These are phyloP conservation scores for Drosophila setifemur DNA, from an alignment of 1,140 invertebrate species.

Conservation along the genomic window DNA sequence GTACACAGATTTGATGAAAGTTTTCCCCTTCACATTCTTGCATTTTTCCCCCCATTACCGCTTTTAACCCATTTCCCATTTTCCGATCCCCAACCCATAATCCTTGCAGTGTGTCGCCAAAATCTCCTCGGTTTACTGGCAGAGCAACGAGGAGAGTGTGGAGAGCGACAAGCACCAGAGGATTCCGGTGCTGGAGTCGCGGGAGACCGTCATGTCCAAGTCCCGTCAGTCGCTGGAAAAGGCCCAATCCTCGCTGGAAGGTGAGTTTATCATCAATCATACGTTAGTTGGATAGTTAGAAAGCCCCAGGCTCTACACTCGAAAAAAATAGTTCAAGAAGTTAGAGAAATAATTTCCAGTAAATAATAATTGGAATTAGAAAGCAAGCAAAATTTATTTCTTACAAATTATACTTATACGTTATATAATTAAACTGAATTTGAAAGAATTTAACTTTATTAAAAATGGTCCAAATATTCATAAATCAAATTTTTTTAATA, in stretches of 20 bases:
- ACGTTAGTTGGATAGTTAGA: conserved; percentile 17
- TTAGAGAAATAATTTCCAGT: no score
- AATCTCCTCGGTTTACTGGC: conserved; percentile 91
- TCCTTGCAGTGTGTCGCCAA: conserved; percentile 88
- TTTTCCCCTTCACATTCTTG: conserved; percentile 5
- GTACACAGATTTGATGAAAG: conserved; percentile 65
- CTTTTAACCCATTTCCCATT: background rate
- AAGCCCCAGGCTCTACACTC: conserved; percentile 1
- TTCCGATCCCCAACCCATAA: conserved; percentile 3
- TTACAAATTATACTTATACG: no score
- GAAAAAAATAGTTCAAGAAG: no score
- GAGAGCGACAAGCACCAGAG: conserved; percentile 87
- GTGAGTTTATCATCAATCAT: conserved; percentile 68
- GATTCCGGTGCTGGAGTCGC: conserved; percentile 87
- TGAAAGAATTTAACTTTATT: no score
- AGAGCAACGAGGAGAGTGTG: conserved; percentile 92
- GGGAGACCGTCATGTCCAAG: conserved; percentile 83
- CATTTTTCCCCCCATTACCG: no score
- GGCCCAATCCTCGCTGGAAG: conserved; percentile 59
- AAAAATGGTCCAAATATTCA: no score
- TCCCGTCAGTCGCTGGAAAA: conserved; percentile 82
- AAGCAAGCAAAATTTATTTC: no score
- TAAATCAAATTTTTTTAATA: no score
- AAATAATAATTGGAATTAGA: no score
- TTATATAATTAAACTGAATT: no score